Evolutionary conservation across 2,113 vertebrate species (phyloP).

Genomic region (Anoplopoma fimbria): DNA sequence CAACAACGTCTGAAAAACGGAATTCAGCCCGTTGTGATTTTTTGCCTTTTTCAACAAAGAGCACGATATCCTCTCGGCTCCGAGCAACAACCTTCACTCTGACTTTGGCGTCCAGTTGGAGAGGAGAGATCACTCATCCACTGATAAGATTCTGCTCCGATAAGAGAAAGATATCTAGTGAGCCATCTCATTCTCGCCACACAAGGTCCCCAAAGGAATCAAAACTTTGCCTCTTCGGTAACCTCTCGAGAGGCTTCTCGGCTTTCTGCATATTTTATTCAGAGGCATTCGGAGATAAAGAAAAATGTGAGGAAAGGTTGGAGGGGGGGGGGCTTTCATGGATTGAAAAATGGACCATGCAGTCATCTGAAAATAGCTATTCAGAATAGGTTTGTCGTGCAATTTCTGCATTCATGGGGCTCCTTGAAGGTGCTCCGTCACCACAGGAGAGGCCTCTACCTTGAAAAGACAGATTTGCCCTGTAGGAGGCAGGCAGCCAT

Average conservation of each 20-base stretch:
- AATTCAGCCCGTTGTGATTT: slow-evolving; percentile 7
- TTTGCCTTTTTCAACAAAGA: not conserved
- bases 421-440: slow-evolving; percentile 55
- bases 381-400: slow-evolving; percentile 45
- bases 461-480: slow-evolving; percentile 65
- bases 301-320: not conserved
- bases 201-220: slow-evolving; percentile 23
- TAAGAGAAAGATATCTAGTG: slow-evolving; percentile 41
- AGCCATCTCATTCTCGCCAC: slow-evolving; percentile 27
- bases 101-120: slow-evolving; percentile 51
- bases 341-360: slow-evolving; percentile 41
- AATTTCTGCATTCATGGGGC: slow-evolving; percentile 28
- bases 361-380: slow-evolving; percentile 38
- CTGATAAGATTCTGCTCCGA: slow-evolving; percentile 55
- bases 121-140: slow-evolving; percentile 35
- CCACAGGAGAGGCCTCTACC: slow-evolving; percentile 32
- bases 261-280: slow-evolving; percentile 51
- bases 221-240: slow-evolving; percentile 17
- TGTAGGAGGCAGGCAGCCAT: slow-evolving; percentile 44
- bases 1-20: not conserved
- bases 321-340: not conserved
- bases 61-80: slow-evolving; percentile 2
- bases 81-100: slow-evolving; percentile 42
- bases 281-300: slow-evolving; percentile 16
- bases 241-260: slow-evolving; percentile 27